These are phyloP conservation scores for Sipha flava DNA, from an alignment of 1,140 invertebrate species.

Conservation along the genomic window DNA sequence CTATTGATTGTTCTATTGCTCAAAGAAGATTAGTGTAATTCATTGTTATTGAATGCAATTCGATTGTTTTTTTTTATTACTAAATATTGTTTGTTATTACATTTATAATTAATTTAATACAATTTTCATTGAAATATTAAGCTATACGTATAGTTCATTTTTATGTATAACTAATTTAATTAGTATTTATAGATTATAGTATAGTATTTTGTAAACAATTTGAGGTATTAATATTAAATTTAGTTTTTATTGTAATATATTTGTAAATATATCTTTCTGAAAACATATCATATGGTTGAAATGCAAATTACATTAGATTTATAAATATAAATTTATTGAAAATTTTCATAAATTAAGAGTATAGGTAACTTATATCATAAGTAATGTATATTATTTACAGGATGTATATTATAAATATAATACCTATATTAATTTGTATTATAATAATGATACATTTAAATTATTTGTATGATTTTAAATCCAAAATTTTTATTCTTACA, in stretches of 20 bases:
- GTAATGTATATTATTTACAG: too few relatives aligned
- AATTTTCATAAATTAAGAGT: too few relatives aligned
- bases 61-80: neutral
- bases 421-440: too few relatives aligned
- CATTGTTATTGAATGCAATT: neutral
- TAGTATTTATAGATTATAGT: neutral
- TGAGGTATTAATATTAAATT: neutral
- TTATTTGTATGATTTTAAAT: too few relatives aligned
- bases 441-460: too few relatives aligned
- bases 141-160: neutral
- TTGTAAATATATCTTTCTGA: neutral
- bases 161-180: neutral
- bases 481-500: neutral
- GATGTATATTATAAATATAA: too few relatives aligned
- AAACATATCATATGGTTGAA: neutral
- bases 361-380: too few relatives aligned
- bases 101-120: neutral
- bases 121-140: neutral
- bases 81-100: neutral
- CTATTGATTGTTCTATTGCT: neutral
- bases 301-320: neutral
- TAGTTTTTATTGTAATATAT: neutral
- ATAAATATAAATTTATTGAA: too few relatives aligned
- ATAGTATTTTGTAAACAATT: neutral
- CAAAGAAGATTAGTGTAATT: neutral